Evolutionary conservation across 1,140 invertebrate species (phyloP), one percentile per base, ranked within the genome.

Genomic region (Habropoda laboriosa): DNA sequence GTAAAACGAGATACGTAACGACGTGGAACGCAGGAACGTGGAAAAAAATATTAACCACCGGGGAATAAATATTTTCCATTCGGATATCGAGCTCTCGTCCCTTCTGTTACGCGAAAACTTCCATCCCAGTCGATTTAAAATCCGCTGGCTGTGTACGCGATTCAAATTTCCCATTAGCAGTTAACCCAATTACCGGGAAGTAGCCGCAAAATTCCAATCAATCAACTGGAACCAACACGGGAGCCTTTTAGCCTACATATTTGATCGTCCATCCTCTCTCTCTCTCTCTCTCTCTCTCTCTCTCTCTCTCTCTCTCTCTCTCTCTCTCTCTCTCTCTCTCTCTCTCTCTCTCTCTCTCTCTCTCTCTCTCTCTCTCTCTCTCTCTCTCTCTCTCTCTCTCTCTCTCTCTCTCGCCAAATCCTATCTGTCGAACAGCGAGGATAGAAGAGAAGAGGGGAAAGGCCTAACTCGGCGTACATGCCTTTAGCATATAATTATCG

Each of bases 401-500:
- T 24, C 7, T 38, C 13, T 38, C 1, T 1, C 12, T 12, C 21
- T 61, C 61, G 5, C 6, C 42, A 71, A 78, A 78, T 78, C 75
- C 66, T 45, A 57, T 60, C 51, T 35, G 5, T 18, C 42, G 58
- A 7, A 16, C n/a, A n/a, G n/a, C n/a, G n/a, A n/a, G n/a, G n/a
- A n/a, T n/a, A n/a, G n/a, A n/a, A n/a, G n/a, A n/a, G n/a, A n/a
- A n/a, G n/a, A n/a, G n/a, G n/a, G n/a, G n/a, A n/a, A n/a, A n/a
- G n/a, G 75, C n/a, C 45, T 40, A 70, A 78, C 32, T 61, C 61
- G 55, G 67, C 55, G 51, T 60, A 58, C 45, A 51, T 78, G 66
- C 75, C 67, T 78, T 78, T 71, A 78, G 77, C 77, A 79, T 79
- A 79, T 72, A 72, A 79, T 79, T 79, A 79, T 72, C 78, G 78